phyloP scores from a whole-genome alignment of 2,888 invertebrate species.

The Ypsolopha scabrella region DNA sequence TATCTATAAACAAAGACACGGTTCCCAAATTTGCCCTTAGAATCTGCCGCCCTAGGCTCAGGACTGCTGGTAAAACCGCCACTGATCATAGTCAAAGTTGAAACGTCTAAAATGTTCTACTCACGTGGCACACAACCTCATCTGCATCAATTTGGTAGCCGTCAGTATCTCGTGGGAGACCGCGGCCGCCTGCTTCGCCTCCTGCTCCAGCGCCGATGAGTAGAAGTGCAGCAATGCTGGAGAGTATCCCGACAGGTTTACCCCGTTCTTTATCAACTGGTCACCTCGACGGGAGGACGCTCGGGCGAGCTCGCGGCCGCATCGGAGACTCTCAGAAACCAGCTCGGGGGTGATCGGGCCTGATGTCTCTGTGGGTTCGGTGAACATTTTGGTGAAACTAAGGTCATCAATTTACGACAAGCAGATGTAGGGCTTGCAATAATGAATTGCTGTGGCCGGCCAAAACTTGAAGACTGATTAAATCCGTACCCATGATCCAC shows the following conservation, averaged over 20 bases:
- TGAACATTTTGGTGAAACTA: too few relatives aligned
- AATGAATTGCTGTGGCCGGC: too few relatives aligned
- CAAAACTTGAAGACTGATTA: too few relatives aligned
- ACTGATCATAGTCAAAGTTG: too few relatives aligned
- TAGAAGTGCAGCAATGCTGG: conserved; percentile 52
- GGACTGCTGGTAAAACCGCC: too few relatives aligned
- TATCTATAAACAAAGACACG: too few relatives aligned
- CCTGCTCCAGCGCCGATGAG: conserved; percentile 32
- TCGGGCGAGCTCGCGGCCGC: conserved; percentile 43
- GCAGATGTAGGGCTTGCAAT: too few relatives aligned
- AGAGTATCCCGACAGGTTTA: conserved; percentile 36
- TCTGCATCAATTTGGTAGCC: conserved; percentile 52
- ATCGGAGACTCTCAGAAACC: conserved; percentile 51
- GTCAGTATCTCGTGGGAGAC: conserved; percentile 49
- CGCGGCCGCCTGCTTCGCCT: conserved; percentile 39
- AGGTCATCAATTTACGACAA: too few relatives aligned
- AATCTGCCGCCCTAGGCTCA: too few relatives aligned
- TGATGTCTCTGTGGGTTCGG: conserved; percentile 45
- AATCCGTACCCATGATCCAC: too few relatives aligned
- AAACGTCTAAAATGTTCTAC: not conserved
- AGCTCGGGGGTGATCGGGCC: conserved; percentile 66
- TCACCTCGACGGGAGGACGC: conserved; percentile 38
- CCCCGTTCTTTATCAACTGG: conserved; percentile 41
- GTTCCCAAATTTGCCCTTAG: too few relatives aligned
- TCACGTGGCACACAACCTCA: conserved; percentile 46